A percentile compares a stretch with the other conserved stretches of the same genome.
phyloP scores from a whole-genome alignment of 1,140 invertebrate species.

The Drosophila gunungcola region DNA sequence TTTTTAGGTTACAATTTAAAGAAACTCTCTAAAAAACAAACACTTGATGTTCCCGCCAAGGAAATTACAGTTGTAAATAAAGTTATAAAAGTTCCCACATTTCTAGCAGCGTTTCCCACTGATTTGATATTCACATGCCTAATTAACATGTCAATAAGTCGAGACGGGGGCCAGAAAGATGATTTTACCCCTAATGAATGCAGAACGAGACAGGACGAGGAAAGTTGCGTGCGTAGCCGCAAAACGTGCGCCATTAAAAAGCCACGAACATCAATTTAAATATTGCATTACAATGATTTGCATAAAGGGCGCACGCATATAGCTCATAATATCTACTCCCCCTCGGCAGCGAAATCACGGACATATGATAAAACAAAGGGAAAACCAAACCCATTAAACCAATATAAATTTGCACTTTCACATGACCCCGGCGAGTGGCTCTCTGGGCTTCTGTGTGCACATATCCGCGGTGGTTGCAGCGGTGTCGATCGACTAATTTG shows the following conservation, averaged over 20 bases:
- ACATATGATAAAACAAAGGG: slow-evolving; percentile 26
- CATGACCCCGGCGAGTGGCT: slow-evolving; percentile 60
- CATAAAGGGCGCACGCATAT: slow-evolving; percentile 61
- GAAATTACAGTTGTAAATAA: too few species aligned
- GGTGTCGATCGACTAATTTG: slow-evolving; percentile 66
- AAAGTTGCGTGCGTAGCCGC: slow-evolving; percentile 53
- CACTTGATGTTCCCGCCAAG: too few species aligned
- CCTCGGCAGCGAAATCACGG: slow-evolving; percentile 52
- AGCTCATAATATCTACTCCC: slow-evolving; percentile 30
- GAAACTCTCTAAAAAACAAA: too few species aligned
- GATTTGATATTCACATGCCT: slow-evolving; percentile 16
- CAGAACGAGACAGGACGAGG: neutral
- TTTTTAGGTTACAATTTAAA: too few species aligned
- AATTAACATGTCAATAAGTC: slow-evolving; percentile 46
- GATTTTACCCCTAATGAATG: slow-evolving; percentile 39
- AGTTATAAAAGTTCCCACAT: slow-evolving; percentile 6
- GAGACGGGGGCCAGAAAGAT: neutral
- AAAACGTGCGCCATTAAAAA: slow-evolving; percentile 66
- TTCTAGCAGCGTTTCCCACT: neutral
- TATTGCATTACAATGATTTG: slow-evolving; percentile 82
- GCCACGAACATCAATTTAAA: slow-evolving; percentile 80
- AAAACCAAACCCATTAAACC: slow-evolving; percentile 66
- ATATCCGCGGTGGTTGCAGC: slow-evolving; percentile 26
- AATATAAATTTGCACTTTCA: slow-evolving; percentile 82
- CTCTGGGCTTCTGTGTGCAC: neutral